Base-by-base conservation (phyloP, 2,797 vertebrate genomes). In the Thripadectes ignobilis region DNA sequence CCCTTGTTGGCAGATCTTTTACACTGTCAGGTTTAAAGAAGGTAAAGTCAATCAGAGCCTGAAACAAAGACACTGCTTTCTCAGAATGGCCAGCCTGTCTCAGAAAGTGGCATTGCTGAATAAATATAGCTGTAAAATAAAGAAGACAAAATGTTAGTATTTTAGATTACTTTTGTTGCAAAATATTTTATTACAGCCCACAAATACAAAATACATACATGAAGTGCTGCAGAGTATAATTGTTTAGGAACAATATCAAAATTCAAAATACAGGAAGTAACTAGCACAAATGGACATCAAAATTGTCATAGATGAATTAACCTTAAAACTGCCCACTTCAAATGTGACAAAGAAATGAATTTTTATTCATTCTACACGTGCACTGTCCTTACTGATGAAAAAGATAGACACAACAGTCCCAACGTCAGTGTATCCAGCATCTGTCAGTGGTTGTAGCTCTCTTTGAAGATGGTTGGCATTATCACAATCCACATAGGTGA, bases 21-120 rank as follows among this genome's bases (percentile, higher is more conserved):
- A 99, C 98, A 3, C 97, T 99, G 95, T 99, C 99, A 5, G 99
- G 99, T 94, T 99, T 99, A 95, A 98, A 99, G 97, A 99, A 99
- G 26, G 98, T 89, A 97, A 99, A 98, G 97, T 99, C 98, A 76
- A 97, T 97, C 98, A 99, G 97, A 85, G 99, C 99, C 97, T 99
- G 99, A 97, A 99, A 97, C 98, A 99, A 97, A 96, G 98, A 93
- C 93, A 99, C 88, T 54, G 98, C 98, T 98, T 99, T 98, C 97
- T 99, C 97, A 1, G 99, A 97, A 92, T 99, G 97, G 57, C 99
- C 97, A 20, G 99, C 95, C 98, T 99, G 98, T 89, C 99, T 96
- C 96, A 99, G 97, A 95, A 99, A 98, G 96, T 99, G 98, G 97
- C 99, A 98, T 90, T 99, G 98, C 97, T 99, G 95, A 90, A 99